These are phyloP conservation scores for Melopsittacus undulatus DNA, from an alignment of 2,797 vertebrate species.

Conservation along the genomic window DNA sequence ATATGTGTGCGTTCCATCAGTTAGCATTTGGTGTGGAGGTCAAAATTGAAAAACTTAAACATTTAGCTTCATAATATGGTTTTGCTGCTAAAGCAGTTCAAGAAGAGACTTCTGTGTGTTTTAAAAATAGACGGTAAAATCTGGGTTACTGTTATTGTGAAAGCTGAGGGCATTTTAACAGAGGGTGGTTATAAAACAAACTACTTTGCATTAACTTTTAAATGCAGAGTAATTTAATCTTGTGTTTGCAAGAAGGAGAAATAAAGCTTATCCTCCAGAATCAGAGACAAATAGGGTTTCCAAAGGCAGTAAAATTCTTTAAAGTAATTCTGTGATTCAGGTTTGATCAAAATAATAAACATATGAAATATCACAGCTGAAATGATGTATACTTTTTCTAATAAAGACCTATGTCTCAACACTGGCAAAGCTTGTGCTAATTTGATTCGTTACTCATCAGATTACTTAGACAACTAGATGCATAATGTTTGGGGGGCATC, in stretches of 20 bases:
- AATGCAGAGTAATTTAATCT: not conserved
- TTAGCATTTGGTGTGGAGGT: constrained; percentile 28
- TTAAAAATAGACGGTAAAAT: not conserved
- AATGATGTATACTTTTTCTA: constrained; percentile 73
- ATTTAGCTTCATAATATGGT: not conserved
- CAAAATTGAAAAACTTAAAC: not conserved
- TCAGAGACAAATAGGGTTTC: constrained; percentile 7
- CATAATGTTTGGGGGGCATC: constrained; percentile 62
- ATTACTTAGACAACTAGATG: constrained; percentile 72
- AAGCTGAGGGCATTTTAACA: not conserved
- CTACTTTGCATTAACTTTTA: not conserved
- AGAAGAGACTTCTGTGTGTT: not conserved
- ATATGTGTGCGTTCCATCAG: constrained; percentile 28
- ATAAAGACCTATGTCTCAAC: constrained; percentile 67
- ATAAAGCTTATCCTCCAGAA: not conserved
- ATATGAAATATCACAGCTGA: constrained; percentile 63
- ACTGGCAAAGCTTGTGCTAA: constrained; percentile 69
- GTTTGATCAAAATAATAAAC: constrained; percentile 65
- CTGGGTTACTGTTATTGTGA: not conserved
- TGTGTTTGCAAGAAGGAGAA: not conserved
- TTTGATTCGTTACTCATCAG: constrained; percentile 74
- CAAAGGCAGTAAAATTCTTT: constrained; percentile 53
- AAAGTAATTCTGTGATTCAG: constrained; percentile 55
- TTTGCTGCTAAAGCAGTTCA: not conserved
- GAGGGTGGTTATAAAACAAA: not conserved